Conservation (phyloP, 2,888 invertebrate species). For the Scaptomyza parva region DNA sequence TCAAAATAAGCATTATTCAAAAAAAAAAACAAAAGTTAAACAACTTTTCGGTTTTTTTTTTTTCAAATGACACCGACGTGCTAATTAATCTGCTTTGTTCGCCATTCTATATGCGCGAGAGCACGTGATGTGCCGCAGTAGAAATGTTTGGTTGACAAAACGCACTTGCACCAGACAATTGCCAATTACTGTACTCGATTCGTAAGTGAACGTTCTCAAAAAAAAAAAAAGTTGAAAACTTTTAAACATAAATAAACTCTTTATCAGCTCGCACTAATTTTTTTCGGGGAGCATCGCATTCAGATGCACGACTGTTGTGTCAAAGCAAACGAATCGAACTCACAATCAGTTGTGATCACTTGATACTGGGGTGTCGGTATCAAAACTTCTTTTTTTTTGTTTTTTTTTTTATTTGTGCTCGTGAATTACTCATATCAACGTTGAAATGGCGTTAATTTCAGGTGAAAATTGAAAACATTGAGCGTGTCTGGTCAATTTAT, state of each 20-base stretch:
- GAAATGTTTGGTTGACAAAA: slow-evolving; percentile 69
- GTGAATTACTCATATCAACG: slow-evolving; percentile 60
- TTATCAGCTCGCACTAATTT: background rate
- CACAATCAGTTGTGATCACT: slow-evolving; percentile 49
- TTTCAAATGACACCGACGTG: slow-evolving; percentile 65
- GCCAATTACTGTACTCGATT: slow-evolving; percentile 64
- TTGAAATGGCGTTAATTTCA: slow-evolving; percentile 68
- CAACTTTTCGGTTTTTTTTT: slow-evolving; percentile 18
- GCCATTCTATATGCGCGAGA: slow-evolving; percentile 39
- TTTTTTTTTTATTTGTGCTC: slow-evolving; percentile 24
- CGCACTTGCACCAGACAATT: slow-evolving; percentile 71
- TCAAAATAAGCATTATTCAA: slow-evolving; percentile 37
- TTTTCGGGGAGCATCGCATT: slow-evolving; percentile 18
- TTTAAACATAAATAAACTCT: background rate
- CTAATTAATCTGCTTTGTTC: slow-evolving; percentile 75
- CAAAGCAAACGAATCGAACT: slow-evolving; percentile 31
- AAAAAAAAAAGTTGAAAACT: background rate
- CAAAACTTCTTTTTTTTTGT: no score
- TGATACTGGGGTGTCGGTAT: slow-evolving; percentile 54
- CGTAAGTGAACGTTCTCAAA: background rate
- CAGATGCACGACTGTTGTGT: slow-evolving; percentile 30
- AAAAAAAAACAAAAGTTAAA: slow-evolving; percentile 34
- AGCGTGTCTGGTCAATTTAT: slow-evolving; percentile 73
- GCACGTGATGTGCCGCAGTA: slow-evolving; percentile 67
- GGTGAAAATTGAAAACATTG: slow-evolving; percentile 76